Conservation (phyloP, 2,797 vertebrate species). For the Sarcophilus harrisii region DNA sequence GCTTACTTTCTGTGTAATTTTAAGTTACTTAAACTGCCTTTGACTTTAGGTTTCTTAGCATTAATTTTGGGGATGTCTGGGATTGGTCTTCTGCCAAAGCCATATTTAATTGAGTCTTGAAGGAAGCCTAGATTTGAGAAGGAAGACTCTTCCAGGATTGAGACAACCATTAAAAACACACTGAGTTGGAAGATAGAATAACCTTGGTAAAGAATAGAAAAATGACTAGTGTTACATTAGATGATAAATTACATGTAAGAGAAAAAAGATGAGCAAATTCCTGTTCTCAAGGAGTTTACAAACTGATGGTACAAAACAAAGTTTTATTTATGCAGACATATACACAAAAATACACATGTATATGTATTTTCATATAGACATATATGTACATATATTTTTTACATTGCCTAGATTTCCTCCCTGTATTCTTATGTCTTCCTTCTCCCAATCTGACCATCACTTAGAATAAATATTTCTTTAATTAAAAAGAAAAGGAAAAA, state of each 20-base stretch:
- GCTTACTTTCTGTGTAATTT: neutral
- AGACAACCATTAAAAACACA: neutral
- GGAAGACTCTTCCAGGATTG: neutral
- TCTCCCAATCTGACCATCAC: neutral
- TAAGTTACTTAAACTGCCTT: neutral
- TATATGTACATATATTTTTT: neutral
- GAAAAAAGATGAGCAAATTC: neutral
- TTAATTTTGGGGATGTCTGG: neutral
- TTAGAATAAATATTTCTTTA: neutral
- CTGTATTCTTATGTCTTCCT: neutral
- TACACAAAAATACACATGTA: too few relatives aligned
- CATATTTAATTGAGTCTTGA: neutral
- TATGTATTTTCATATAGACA: too few relatives aligned
- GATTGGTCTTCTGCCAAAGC: neutral
- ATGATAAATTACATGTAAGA: too few relatives aligned
- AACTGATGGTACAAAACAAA: neutral
- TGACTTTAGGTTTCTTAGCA: neutral
- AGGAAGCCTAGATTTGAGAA: neutral
- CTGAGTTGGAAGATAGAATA: neutral
- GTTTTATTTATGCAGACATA: neutral
- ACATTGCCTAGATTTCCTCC: neutral
- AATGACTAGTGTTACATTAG: neutral
- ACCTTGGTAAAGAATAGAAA: neutral
- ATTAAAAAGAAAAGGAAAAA: neutral
- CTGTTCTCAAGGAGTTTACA: neutral